phyloP scores from a whole-genome alignment of 2,888 invertebrate species.

The Lithophane ornitopus region DNA sequence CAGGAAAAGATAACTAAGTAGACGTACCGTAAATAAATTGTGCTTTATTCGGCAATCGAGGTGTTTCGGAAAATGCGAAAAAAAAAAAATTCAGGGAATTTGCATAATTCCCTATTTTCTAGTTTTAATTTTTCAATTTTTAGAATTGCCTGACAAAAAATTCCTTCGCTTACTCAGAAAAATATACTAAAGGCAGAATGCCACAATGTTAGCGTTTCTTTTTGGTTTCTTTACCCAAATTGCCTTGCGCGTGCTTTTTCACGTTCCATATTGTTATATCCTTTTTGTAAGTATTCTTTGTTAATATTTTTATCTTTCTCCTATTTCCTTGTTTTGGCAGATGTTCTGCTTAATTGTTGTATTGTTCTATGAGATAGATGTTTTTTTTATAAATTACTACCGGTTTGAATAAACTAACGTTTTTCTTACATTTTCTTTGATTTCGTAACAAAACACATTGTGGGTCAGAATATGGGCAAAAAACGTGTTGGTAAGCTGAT shows the following conservation, averaged over 20 bases:
- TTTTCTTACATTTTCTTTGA: neutral
- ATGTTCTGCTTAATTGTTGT: neutral
- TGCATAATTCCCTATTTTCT: too few species aligned
- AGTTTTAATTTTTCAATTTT: too few species aligned
- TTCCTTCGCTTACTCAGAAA: neutral
- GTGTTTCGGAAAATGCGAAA: too few species aligned
- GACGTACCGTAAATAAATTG: too few species aligned
- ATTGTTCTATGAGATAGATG: neutral
- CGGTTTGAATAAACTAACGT: neutral
- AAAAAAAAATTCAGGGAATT: too few species aligned
- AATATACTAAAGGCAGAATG: neutral
- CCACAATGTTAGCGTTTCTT: neutral
- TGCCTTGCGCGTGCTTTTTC: neutral
- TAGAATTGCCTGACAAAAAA: too few species aligned
- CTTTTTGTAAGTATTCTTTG: neutral
- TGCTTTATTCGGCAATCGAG: too few species aligned
- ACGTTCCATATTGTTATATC: neutral
- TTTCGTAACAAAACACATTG: neutral
- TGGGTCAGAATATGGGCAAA: neutral
- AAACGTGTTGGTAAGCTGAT: neutral
- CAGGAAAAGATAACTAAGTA: too few species aligned
- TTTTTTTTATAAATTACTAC: neutral
- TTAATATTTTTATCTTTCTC: slow-evolving; percentile 5
- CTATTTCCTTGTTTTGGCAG: neutral
- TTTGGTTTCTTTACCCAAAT: slow-evolving; percentile 12